Base-by-base conservation (phyloP, 2,888 invertebrate genomes). In the Oscheius myriophilus region DNA sequence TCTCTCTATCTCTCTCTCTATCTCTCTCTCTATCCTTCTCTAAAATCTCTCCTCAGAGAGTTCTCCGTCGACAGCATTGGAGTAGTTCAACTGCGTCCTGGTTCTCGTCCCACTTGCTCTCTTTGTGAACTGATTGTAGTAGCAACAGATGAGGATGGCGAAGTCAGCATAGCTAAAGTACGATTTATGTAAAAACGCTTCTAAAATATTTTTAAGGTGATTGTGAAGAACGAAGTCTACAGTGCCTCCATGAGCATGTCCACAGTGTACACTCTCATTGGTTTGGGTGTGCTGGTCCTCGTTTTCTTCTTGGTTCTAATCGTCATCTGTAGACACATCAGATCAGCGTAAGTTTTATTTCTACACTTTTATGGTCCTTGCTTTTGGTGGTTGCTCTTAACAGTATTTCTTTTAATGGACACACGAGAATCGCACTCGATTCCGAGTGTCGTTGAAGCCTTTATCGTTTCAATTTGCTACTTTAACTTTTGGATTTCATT, bases 121-220 rank as follows among this genome's bases (percentile, higher is more conserved):
- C 63, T 53, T 21, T 83, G 82, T 65, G 83, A 83, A 42, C 62
- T 83, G 26, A 72, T 83, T 12, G 80, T 83, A 0, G 67, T 80
- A 6, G 83, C 82, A 0, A 75, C 72, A 43, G 76, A 78, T 59
- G 74, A 75, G 21, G 67, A 71, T 9, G 74, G 74, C 18, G 65
- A 70, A 62, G 64, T 75, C 16, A 74, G 73, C 18, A 57, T 78
- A 1, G 72, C 78, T 0, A 78, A 76, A 59, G 80, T 80, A 53
- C 16, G 54, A 9, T 49, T 25, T 18, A 9, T 23, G 58, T 54
- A 18, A 16, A 39, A 55, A 25, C 23, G 46, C n/a, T 21, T 33
- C 33, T 16, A 25, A 16, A 1, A 14, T 16, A 25, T 25, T 18
- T 58, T 61, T 16, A 46, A 61, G 61, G 39, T 61, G 12, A 26